Base-by-base conservation (phyloP, 2,113 vertebrate genomes). In the Lepidothrix coronata region DNA sequence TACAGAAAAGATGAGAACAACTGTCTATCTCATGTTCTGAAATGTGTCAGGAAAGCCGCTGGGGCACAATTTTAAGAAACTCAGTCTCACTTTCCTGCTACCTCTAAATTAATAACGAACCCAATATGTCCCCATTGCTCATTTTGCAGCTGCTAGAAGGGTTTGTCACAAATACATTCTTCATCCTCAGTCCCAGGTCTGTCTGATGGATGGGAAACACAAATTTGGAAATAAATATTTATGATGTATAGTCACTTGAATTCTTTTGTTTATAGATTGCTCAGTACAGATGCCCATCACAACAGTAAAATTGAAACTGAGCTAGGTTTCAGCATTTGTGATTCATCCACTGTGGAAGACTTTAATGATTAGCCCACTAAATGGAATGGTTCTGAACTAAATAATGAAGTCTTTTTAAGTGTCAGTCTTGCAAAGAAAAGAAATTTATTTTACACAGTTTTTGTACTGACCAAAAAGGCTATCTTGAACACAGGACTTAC, bases 161-260 rank as follows among this genome's bases (percentile, higher is more conserved):
- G 11, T 84, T 95, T 91, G 31, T 91, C 15, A 51, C 66, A 92
- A 67, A 79, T 80, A 62, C 5, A 31, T 91, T 92, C 96, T 97
- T 96, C 62, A 93, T 71, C 35, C n/a, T 82, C 46, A 63, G 73
- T 70, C 41, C 35, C 46, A 91, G 61, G 41, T 78, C 65, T 86
- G 6, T 43, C 33, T 93, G 93, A 94, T 77, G 24, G 63, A 87
- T 49, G 55, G 83, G 52, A 96, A 96, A 85, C 27, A 68, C 57
- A 92, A 95, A 91, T 65, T 85, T 79, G 65, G 61, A 88, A 94
- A 95, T 95, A 95, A 97, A 97, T 96, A 97, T 96, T 98, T 96
- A 95, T 94, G 89, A 77, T 57, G 31, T 85, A 48, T 27, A 96
- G 57, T 92, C 14, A 11, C 59, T 95, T 13, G 6, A 66, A 67